phyloP scores from a whole-genome alignment of 2,797 vertebrate genomes.

The Holocentrus rufus region DNA sequence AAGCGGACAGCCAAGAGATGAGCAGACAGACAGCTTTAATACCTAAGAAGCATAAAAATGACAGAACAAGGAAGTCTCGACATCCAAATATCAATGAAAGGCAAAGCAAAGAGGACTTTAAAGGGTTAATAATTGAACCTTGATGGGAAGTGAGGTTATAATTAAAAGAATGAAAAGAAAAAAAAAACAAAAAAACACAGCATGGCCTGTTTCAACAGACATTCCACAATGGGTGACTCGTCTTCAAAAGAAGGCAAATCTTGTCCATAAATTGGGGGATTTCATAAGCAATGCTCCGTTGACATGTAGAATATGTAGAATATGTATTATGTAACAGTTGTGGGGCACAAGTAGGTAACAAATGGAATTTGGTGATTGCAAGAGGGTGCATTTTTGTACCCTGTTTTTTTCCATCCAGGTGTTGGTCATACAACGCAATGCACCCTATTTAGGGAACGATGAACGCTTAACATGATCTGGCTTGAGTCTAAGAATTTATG shows the following conservation, averaged over 20 bases:
- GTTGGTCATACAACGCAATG: constrained; percentile 18
- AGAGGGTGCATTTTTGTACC: constrained; percentile 44
- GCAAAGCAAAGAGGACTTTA: constrained; percentile 3
- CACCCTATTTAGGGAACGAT: constrained; percentile 14
- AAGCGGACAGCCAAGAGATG: constrained; percentile 17
- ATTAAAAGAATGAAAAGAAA: constrained; percentile 61
- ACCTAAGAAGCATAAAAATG: neutral
- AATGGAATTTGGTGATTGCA: constrained; percentile 34
- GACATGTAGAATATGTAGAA: constrained; percentile 72
- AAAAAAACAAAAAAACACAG: constrained; percentile 51
- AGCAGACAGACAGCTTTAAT: neutral
- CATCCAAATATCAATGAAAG: neutral
- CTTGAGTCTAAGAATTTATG: no score
- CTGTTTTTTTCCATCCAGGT: constrained; percentile 14
- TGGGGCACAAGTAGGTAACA: constrained; percentile 45
- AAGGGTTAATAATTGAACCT: constrained; percentile 55
- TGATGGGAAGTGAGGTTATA: constrained; percentile 48
- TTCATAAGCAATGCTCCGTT: constrained; percentile 73
- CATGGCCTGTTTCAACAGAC: constrained; percentile 71
- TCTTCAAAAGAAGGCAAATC: constrained; percentile 40
- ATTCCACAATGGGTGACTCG: constrained; percentile 72
- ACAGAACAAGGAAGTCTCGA: no score
- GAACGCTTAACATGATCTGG: neutral
- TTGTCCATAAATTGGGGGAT: constrained; percentile 82
- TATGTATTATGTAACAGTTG: constrained; percentile 72